Percentiles rank a stretch among this genome's conserved stretches.
These are phyloP conservation scores for Actinostola sp. DNA, from an alignment of 92 coral and sea anemone species.

Conservation along the genomic window DNA sequence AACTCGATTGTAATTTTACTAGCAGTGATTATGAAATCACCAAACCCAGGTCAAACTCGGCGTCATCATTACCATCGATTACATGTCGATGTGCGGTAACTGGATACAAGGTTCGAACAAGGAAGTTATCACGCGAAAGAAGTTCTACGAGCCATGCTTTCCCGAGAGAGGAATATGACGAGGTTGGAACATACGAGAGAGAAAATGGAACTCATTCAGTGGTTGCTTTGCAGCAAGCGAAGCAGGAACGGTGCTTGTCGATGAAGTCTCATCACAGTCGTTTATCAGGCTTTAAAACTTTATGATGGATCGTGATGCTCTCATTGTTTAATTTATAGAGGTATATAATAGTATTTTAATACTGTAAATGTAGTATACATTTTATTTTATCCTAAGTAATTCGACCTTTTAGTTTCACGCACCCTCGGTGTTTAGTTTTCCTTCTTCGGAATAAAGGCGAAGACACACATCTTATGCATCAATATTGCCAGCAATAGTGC, in stretches of 20 bases:
- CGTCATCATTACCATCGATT: conserved; percentile 14
- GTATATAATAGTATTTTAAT: too few species aligned
- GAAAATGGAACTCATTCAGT: neutral
- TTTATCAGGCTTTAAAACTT: too few species aligned
- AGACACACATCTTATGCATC: too few species aligned
- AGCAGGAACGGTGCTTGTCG: neutral
- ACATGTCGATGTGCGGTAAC: conserved; percentile 39
- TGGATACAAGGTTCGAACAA: conserved; percentile 23
- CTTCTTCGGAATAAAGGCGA: too few species aligned
- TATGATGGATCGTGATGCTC: too few species aligned
- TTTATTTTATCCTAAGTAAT: too few species aligned
- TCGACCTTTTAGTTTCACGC: too few species aligned
- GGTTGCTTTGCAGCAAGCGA: neutral
- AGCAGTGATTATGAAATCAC: neutral
- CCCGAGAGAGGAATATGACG: conserved; percentile 14
- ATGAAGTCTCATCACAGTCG: too few species aligned
- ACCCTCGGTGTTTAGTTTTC: too few species aligned
- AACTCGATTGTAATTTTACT: neutral
- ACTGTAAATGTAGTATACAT: too few species aligned
- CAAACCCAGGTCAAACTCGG: conserved; percentile 30
- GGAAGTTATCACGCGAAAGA: conserved; percentile 6
- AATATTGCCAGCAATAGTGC: too few species aligned
- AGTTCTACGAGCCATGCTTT: conserved; percentile 28
- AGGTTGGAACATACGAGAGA: neutral
- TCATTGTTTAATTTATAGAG: too few species aligned